A percentile compares a stretch with the other conserved stretches of the same genome.
phyloP scores from a whole-genome alignment of 2,888 invertebrate genomes.

The Asteroscopus sphinx region DNA sequence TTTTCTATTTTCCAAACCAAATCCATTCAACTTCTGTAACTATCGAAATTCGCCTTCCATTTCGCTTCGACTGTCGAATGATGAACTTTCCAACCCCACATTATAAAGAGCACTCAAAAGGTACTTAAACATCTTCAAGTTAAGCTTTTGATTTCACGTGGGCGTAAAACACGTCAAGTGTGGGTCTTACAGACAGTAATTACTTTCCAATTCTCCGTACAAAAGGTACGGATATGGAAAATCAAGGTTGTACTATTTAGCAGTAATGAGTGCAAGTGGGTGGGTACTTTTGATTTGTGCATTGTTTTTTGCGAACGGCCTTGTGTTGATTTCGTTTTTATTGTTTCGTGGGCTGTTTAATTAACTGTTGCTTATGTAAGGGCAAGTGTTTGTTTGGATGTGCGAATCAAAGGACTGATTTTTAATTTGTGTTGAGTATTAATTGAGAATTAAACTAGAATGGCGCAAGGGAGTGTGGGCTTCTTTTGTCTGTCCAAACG shows the following conservation, averaged over 20 bases:
- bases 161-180: slow-evolving; percentile 71
- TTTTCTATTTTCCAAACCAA: too few relatives aligned
- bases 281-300: slow-evolving; percentile 58
- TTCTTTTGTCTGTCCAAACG: too few relatives aligned
- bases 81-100: slow-evolving; percentile 39
- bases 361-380: slow-evolving; percentile 20
- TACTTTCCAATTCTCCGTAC: slow-evolving; percentile 76
- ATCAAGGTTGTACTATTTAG: slow-evolving; percentile 60
- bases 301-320: slow-evolving; percentile 61
- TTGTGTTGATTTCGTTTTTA: slow-evolving; percentile 56
- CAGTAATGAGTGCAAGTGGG: slow-evolving; percentile 64
- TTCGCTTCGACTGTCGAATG: slow-evolving; percentile 14
- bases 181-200: slow-evolving; percentile 73
- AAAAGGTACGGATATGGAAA: slow-evolving; percentile 64
- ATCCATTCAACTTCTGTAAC: too few relatives aligned
- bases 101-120: slow-evolving; percentile 70
- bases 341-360: slow-evolving; percentile 46
- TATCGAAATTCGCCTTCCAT: slow-evolving; percentile 2
- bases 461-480: too few relatives aligned
- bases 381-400: too few relatives aligned
- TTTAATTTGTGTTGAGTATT: too few relatives aligned
- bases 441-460: too few relatives aligned
- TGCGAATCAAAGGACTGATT: too few relatives aligned
- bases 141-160: slow-evolving; percentile 69
- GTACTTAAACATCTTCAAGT: slow-evolving; percentile 69